Percentiles rank a stretch among this genome's conserved stretches.
Conservation (phyloP, 2,113 vertebrate genomes). For the Anarrhichthys ocellatus region DNA sequence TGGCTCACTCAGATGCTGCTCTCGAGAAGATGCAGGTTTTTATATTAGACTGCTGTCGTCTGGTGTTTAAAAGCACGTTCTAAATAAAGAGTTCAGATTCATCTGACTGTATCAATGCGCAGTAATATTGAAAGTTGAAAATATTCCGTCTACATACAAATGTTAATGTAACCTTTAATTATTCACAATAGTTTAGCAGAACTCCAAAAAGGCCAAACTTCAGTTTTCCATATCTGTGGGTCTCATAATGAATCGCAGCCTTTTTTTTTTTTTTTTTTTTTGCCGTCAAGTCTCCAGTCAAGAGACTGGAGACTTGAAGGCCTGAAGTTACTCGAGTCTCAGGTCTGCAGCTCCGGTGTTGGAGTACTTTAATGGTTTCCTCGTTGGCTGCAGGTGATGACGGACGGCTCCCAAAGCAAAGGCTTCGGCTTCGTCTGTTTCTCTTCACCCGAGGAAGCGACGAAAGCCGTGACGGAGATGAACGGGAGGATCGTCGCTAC, state of each 20-base stretch:
- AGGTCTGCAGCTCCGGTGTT: not conserved
- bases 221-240: not conserved
- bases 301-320: not conserved
- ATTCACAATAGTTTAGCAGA: not conserved
- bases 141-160: too few relatives aligned
- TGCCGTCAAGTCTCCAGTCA: not conserved
- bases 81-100: too few relatives aligned
- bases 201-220: not conserved
- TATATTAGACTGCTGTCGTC: too few relatives aligned
- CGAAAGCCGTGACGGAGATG: constrained; percentile 98
- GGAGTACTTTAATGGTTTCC: not conserved
- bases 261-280: not conserved
- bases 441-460: constrained; percentile 97
- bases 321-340: not conserved
- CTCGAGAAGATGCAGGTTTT: too few relatives aligned
- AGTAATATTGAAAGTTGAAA: too few relatives aligned
- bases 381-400: constrained; percentile 90
- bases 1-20: too few relatives aligned
- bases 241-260: not conserved
- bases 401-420: constrained; percentile 93
- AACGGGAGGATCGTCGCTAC: constrained; percentile 94
- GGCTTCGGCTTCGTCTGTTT: constrained; percentile 99
- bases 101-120: too few relatives aligned
- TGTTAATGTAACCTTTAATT: not conserved
- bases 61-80: too few relatives aligned